A percentile compares a stretch with the other conserved stretches of the same genome.
Conservation (phyloP, 2,888 invertebrate species). For the Clanis bilineata region DNA sequence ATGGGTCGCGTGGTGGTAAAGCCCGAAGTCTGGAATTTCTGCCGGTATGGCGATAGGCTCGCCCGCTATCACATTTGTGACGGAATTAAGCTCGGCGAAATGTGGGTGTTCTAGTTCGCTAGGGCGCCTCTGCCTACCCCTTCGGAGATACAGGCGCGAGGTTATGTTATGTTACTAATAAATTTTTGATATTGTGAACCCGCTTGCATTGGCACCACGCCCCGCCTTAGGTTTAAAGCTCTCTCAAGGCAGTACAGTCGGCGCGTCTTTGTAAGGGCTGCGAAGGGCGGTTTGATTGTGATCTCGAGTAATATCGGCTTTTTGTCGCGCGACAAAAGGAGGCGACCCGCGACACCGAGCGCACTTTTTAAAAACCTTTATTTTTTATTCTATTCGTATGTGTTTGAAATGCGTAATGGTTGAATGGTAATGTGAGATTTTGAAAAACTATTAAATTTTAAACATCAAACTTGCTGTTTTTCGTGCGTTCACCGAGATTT, state of each 20-base stretch:
- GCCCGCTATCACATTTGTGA: no score
- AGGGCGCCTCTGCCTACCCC: no score
- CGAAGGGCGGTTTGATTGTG: slow-evolving; percentile 59
- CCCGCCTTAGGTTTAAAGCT: slow-evolving; percentile 39
- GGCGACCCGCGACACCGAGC: slow-evolving; percentile 44
- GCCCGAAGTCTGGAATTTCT: no score
- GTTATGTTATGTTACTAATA: not conserved
- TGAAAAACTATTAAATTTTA: not conserved
- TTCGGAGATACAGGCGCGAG: no score
- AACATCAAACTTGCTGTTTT: no score
- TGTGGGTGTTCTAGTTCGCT: no score
- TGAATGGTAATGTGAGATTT: not conserved
- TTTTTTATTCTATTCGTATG: not conserved
- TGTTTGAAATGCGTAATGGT: slow-evolving; percentile 1
- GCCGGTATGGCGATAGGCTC: no score
- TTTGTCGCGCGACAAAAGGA: slow-evolving; percentile 65
- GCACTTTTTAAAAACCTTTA: slow-evolving; percentile 19
- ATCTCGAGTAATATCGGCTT: slow-evolving; percentile 59
- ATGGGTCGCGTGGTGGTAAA: no score
- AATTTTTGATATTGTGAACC: not conserved
- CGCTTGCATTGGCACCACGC: slow-evolving; percentile 40
- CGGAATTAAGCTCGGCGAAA: no score
- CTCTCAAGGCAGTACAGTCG: slow-evolving; percentile 50
- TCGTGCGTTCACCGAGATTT: no score
- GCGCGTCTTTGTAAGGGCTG: slow-evolving; percentile 56